These are phyloP conservation scores for Fissipunctia ypsillon DNA, from an alignment of 2,888 invertebrate genomes.

Conservation along the genomic window DNA sequence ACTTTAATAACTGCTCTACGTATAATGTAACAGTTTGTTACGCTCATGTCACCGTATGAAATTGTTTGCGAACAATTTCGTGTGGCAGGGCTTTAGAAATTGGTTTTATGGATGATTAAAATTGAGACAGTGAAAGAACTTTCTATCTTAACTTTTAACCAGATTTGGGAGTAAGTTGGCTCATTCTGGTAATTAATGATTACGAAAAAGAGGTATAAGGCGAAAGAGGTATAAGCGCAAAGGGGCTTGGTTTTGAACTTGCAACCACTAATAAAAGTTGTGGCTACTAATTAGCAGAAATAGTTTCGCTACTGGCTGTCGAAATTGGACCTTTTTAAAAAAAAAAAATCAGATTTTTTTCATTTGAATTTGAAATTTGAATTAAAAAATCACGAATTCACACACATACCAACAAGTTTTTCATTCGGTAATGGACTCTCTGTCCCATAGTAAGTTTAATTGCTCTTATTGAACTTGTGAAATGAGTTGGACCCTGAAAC, in stretches of 20 bases:
- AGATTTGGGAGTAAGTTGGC: too few relatives aligned
- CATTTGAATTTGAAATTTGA: background rate
- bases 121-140: background rate
- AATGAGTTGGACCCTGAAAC: background rate
- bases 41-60: conserved; percentile 1
- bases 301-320: background rate
- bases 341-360: background rate
- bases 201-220: background rate
- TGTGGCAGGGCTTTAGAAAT: conserved; percentile 15
- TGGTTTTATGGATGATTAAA: conserved; percentile 2
- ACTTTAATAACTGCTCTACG: conserved; percentile 49
- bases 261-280: background rate
- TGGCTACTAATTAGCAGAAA: background rate
- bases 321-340: too few relatives aligned
- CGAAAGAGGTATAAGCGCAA: too few relatives aligned
- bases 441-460: background rate
- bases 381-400: background rate
- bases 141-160: too few relatives aligned
- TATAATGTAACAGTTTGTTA: conserved; percentile 31
- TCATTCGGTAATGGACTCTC: background rate
- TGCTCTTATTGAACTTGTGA: background rate
- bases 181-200: background rate
- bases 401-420: background rate
- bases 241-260: background rate
- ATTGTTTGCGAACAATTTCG: conserved; percentile 39